Conservation (phyloP, 2,888 invertebrate species). For the Achlya flavicornis region DNA sequence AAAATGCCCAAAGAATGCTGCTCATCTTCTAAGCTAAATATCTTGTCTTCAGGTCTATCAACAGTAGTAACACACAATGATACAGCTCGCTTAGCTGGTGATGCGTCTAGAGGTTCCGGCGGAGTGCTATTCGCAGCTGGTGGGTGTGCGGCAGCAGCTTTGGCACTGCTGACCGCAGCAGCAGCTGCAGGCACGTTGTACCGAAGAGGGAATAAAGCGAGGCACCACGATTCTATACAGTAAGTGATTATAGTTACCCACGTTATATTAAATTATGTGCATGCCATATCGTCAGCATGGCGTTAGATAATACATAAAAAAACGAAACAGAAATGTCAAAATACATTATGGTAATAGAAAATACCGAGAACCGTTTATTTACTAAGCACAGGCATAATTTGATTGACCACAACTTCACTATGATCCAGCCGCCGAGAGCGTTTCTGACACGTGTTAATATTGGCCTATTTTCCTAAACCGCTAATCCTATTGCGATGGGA, state of each 20-base stretch:
- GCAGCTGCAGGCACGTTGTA: constrained; percentile 88
- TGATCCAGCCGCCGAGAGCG: no score
- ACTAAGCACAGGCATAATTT: no score
- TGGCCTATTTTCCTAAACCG: no score
- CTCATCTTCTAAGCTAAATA: background rate
- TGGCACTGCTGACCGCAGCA: constrained; percentile 86
- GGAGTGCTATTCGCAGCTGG: constrained; percentile 91
- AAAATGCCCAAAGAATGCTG: background rate
- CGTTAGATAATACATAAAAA: no score
- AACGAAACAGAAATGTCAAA: no score
- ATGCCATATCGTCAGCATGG: no score
- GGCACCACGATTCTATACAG: constrained; percentile 88
- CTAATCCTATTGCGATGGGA: background rate
- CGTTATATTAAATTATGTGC: background rate
- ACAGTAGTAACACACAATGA: constrained; percentile 87
- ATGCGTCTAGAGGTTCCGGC: constrained; percentile 85
- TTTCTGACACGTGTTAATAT: no score
- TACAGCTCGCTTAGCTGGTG: constrained; percentile 88
- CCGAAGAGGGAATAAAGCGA: constrained; percentile 86
- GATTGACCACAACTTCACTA: no score
- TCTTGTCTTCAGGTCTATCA: constrained; percentile 57
- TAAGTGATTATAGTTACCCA: constrained; percentile 57
- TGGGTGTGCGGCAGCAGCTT: constrained; percentile 90
- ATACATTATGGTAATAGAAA: no score
- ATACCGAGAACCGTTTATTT: no score